Percentiles rank a stretch among this genome's conserved stretches.
Conservation (phyloP, 2,113 vertebrate genomes). For the Sturnira hondurensis region DNA sequence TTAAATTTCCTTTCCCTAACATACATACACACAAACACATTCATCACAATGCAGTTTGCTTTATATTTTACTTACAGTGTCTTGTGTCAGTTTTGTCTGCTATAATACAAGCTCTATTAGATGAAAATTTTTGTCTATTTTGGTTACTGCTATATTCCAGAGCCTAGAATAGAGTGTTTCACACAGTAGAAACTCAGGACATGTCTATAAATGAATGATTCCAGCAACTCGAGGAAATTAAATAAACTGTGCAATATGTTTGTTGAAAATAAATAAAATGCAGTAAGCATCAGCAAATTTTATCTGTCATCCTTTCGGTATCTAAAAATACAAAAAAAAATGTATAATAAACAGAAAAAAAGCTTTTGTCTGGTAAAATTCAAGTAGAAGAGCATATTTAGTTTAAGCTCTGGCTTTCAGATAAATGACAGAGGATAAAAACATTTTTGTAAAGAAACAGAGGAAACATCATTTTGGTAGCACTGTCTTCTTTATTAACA, state of each 20-base stretch:
- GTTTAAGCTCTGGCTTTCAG: background rate
- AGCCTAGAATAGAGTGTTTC: background rate
- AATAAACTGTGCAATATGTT: background rate
- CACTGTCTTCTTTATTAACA: background rate
- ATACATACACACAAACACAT: background rate
- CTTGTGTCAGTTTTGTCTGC: background rate
- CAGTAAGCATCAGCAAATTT: background rate
- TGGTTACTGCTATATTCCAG: background rate
- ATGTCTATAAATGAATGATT: background rate
- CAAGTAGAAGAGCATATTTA: background rate
- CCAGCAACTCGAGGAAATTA: background rate
- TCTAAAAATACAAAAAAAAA: background rate
- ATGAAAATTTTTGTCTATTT: background rate
- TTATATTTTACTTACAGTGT: background rate
- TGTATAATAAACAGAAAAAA: background rate
- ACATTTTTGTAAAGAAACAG: background rate
- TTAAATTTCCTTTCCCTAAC: background rate
- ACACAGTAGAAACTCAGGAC: background rate
- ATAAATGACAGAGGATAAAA: background rate
- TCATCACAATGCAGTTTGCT: background rate
- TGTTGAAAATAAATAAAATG: background rate
- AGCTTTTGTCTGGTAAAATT: background rate
- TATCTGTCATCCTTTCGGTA: background rate
- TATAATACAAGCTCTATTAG: background rate
- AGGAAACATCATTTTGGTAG: background rate